A percentile compares a stretch with the other conserved stretches of the same genome.
These are phyloP conservation scores for Hybos culiciformis DNA, from an alignment of 2,888 invertebrate species.

Conservation along the genomic window DNA sequence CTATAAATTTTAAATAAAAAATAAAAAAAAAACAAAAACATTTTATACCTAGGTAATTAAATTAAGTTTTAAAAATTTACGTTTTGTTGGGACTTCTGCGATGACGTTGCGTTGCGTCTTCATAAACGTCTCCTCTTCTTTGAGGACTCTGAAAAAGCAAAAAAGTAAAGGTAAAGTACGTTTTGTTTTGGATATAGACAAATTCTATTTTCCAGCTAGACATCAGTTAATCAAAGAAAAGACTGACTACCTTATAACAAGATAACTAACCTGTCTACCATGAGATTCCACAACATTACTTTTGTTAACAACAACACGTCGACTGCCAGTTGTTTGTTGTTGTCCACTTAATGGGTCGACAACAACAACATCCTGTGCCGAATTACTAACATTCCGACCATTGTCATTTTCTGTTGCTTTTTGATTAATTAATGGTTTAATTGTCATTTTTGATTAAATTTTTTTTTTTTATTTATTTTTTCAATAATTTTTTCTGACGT, in stretches of 20 bases:
- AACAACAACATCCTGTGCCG: too few relatives aligned
- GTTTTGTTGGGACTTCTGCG: constrained; percentile 34
- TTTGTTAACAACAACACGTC: constrained; percentile 6
- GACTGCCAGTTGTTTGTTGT: constrained; percentile 15
- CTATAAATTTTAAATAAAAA: not conserved
- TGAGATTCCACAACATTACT: constrained; percentile 4
- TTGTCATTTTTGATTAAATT: constrained; percentile 32
- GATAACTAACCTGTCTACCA: constrained; percentile 3
- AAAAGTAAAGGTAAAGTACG: constrained; percentile 1
- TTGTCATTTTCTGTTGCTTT: constrained; percentile 22
- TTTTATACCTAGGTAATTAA: not conserved
- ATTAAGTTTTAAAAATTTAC: constrained; percentile 15
- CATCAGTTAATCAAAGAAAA: not conserved
- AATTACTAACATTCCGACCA: constrained; percentile 10
- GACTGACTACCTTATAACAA: not conserved
- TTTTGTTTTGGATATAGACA: not conserved
- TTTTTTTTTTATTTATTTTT: too few relatives aligned
- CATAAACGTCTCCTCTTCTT: constrained; percentile 30
- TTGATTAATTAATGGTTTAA: constrained; percentile 29
- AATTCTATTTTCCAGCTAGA: not conserved
- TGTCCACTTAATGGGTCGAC: too few relatives aligned
- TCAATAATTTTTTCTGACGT: too few relatives aligned
- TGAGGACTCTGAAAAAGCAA: constrained; percentile 27
- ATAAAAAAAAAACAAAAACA: not conserved
- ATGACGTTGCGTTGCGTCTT: constrained; percentile 28